Base-by-base conservation (phyloP, 2,113 vertebrate species). In the Xiphophorus couchianus region DNA sequence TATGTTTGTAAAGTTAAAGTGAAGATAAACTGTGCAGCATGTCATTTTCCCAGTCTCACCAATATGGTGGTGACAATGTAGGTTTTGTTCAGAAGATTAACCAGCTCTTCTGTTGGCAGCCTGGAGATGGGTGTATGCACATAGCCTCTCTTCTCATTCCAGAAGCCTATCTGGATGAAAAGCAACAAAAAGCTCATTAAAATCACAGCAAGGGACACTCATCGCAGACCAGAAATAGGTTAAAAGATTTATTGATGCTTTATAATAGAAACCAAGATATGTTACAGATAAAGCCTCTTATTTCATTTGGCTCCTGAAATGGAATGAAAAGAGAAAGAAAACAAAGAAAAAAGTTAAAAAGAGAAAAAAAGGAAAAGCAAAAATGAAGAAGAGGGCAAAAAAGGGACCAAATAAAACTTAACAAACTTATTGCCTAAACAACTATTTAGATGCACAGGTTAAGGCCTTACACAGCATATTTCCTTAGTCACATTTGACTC, bases 31-130 rank as follows among this genome's bases (percentile, higher is more conserved):
- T 25, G 51, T 58, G 17, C 44, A 7, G 30, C 17, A 31, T 65
- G 15, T 25, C 39, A 28, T 33, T 6, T 19, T 48, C 37, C 25
- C 29, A 37, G 69, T 93, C 96, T 96, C 92, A 99, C 98, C 83
- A 99, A 93, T 79, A 99, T 99, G 3, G 98, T 99, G 11, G 97
- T 99, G 80, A 99, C 95, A 6, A 98, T 86, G 82, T 98, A 99
- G 4, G 97, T 98, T 75, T 95, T 94, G 86, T 99, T 99, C 85
- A 96, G 97, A 37, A 99, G 93, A 11, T 95, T 96, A 1, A 90
- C 93, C n/a, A 97, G 95, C 74, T 98, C 97, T 0, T 98, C 97
- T 48, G 93, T 89, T 0, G 86, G 78, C 39, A 95, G 96, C 60
- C 84, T 89, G 83, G 98, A 97, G 0, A 95, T 85, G 0, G 96